Evolutionary conservation across 2,113 vertebrate genomes (phyloP), one percentile per base, ranked within the genome.

Genomic region (Phylloscopus trochilus): DNA sequence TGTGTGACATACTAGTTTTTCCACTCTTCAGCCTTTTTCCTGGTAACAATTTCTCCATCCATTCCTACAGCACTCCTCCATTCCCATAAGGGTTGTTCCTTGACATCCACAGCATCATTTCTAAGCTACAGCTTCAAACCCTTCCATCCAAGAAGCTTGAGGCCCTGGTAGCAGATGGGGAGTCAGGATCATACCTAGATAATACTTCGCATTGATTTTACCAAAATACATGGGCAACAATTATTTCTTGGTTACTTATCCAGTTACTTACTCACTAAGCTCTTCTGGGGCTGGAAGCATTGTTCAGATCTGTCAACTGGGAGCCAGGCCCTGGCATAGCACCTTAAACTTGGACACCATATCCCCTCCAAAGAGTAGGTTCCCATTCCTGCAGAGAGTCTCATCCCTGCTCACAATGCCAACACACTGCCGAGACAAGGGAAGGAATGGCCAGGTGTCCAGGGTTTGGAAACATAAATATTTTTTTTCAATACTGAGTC

Each of bases 281-380:
- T 68, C 39, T 64, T 59, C 62, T 33, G 24, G 30, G 23, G 21
- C 33, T 92, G 46, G n/a, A 77, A 80, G 33, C 1, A 13, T 55
- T 4, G 1, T 35, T 89, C 68, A 68, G 35, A 55, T 22, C n/a
- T 83, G 37, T 47, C 37, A 90, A 6, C 13, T 44, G 66, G n/a
- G 28, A 93, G 59, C 23, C 23, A 56, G 23, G 15, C 9, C 14
- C 30, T 66, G 18, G 21, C 28, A 47, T 14, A 37, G 44, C 15
- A 28, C 18, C 37, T 56, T 43, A 30, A 69, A 66, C 24, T 18
- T 56, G n/a, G 30, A 30, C 31, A 39, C 15, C 0, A 0, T 47
- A 69, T 60, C 44, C 59, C n/a, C 37, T 47, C 9, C 9, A 60
- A 43, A 52, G 17, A 74, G 74, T 3, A 5, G 9, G 30, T 43